These are phyloP conservation scores for Stomorhina lunata DNA, from an alignment of 2,888 invertebrate genomes.

Conservation along the genomic window DNA sequence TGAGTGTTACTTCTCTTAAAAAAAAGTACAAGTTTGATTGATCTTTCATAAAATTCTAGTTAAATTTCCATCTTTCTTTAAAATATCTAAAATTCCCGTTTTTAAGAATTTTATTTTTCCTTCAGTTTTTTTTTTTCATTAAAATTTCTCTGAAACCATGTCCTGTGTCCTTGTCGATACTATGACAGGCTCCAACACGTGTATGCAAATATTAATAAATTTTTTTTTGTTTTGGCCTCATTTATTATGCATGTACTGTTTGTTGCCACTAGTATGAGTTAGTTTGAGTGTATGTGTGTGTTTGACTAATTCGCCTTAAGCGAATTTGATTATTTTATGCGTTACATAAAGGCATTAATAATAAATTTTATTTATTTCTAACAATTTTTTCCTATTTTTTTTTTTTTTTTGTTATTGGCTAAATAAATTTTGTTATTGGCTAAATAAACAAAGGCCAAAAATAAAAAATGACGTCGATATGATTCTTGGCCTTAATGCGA, in stretches of 20 bases:
- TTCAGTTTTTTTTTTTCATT: not conserved
- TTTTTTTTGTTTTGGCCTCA: not conserved
- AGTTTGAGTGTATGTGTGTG: conserved; percentile 15
- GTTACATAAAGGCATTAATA: conserved; percentile 51
- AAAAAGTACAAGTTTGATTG: no score
- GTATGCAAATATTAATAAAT: no score
- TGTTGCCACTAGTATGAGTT: not conserved
- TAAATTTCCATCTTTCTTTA: not conserved
- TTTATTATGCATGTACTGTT: conserved; percentile 47
- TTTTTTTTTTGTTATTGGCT: not conserved
- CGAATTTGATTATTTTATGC: conserved; percentile 51
- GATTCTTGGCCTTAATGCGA: conserved; percentile 20
- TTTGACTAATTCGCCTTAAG: conserved; percentile 10
- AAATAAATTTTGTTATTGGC: not conserved
- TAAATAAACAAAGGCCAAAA: not conserved
- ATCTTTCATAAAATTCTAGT: no score
- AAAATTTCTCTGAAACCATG: not conserved
- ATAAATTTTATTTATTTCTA: conserved; percentile 25
- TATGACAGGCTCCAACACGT: no score
- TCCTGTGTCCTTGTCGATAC: conserved; percentile 20
- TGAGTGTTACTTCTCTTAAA: no score
- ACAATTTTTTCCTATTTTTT: not conserved
- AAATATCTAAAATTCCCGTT: not conserved
- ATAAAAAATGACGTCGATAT: conserved; percentile 19
- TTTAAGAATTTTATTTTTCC: not conserved